Percentiles rank a stretch among this genome's conserved stretches.
Evolutionary conservation across 2,888 invertebrate genomes (phyloP).

Genomic region (Ferrisia virgata): DNA sequence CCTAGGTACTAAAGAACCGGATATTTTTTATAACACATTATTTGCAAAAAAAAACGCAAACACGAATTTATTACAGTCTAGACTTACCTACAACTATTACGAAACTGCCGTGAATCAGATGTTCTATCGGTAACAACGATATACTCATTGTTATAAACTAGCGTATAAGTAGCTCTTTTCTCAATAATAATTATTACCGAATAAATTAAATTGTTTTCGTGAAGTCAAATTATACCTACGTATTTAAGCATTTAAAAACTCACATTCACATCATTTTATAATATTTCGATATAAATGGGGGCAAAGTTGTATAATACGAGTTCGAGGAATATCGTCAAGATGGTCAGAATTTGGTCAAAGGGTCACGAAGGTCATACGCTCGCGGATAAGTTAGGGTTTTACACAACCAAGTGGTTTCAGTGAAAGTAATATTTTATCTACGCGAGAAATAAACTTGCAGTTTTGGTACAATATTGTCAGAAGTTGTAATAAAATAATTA

Average conservation of each 20-base stretch:
- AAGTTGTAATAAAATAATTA: conserved; percentile 25
- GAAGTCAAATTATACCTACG: neutral
- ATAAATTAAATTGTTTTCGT: conserved; percentile 11
- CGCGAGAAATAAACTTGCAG: conserved; percentile 11
- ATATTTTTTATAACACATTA: conserved; percentile 20
- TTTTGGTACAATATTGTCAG: conserved; percentile 25
- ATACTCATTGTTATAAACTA: conserved; percentile 4
- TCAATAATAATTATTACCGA: conserved; percentile 5
- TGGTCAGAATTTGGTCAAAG: conserved; percentile 40
- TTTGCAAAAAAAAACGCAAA: neutral
- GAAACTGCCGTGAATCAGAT: conserved; percentile 20
- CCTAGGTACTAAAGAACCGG: conserved; percentile 7
- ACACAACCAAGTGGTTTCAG: conserved; percentile 29
- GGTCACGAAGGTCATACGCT: conserved; percentile 39
- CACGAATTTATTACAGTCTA: conserved; percentile 1
- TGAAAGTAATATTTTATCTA: conserved; percentile 33
- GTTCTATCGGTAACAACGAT: neutral
- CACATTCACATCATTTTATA: conserved; percentile 23
- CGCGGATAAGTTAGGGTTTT: neutral
- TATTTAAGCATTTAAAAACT: neutral
- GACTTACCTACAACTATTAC: neutral
- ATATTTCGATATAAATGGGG: conserved; percentile 21
- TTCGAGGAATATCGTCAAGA: conserved; percentile 31
- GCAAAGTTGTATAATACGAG: conserved; percentile 26
- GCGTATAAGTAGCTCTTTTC: conserved; percentile 12